Evolutionary conservation across 2,797 vertebrate species (phyloP), one percentile per base, ranked within the genome.

Genomic region (Karalla daura): DNA sequence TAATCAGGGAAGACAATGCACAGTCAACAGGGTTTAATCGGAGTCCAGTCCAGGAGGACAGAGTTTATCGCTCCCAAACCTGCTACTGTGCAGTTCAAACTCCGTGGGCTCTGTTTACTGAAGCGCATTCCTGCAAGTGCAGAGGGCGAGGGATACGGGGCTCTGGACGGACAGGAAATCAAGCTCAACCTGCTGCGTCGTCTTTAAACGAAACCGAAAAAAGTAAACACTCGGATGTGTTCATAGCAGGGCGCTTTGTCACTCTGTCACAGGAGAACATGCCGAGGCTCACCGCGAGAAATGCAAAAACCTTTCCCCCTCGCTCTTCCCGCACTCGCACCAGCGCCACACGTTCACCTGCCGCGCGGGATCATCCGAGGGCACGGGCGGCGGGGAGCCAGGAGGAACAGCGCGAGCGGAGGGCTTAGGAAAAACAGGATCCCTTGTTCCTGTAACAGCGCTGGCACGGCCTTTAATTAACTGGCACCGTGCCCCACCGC

Each of bases 401-500:
- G n/a, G n/a, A n/a, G n/a, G n/a, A n/a, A n/a, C 55, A 6, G 69
- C 39, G 47, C 30, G 63, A 65, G 63, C 23, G 1, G 62, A 76
- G 44, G 47, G 74, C 66, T 82, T 63, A 71, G 61, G 56, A 81
- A 73, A 88, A 88, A 87, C 81, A 87, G 78, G 88, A 79, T 51
- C 85, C 80, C 54, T 80, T 87, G 84, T 89, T 84, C 88, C 74
- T 83, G 71, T 70, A 86, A 86, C 54, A 4, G 67, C 63, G 55
- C 70, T 87, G 85, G 85, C 87, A 74, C 45, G 21, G 76, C 71
- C 70, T 86, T 88, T 90, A 91, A 91, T 92, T 65, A 92, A 88
- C 79, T 88, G 88, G 88, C 87, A 14, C 45, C 1, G 46, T 10
- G 88, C 88, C 84, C n/a, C n/a, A n/a, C n/a, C 60, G 36, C 63